These are phyloP conservation scores for Myrmophylax atrothorax DNA, from an alignment of 2,113 vertebrate species.

Conservation along the genomic window DNA sequence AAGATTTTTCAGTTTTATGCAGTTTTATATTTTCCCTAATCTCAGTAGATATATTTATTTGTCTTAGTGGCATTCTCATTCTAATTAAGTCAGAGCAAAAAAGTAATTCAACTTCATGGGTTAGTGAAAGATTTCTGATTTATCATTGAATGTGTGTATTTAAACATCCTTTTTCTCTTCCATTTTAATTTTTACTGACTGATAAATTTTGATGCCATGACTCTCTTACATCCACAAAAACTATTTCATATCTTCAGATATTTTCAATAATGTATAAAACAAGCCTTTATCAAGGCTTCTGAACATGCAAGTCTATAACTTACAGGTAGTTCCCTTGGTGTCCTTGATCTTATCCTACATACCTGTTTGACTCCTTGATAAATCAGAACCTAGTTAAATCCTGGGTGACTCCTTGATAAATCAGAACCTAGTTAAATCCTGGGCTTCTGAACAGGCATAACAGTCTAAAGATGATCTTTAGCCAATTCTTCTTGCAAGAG, in stretches of 20 bases:
- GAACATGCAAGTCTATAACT: not conserved
- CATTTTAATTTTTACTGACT: not conserved
- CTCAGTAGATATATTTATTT: not conserved
- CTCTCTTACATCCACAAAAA: not conserved
- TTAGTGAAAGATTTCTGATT: not conserved
- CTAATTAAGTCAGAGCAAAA: not conserved
- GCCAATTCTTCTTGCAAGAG: not conserved
- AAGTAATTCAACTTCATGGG: not conserved
- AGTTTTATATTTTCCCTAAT: not conserved
- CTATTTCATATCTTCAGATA: not conserved
- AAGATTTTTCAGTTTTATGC: not conserved
- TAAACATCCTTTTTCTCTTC: not conserved
- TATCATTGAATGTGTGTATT: not conserved
- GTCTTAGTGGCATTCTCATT: not conserved
- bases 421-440: not conserved
- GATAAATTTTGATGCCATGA: not conserved
- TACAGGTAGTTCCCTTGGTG: not conserved
- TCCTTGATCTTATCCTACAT: not conserved
- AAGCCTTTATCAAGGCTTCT: not conserved
- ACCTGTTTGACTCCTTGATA: not conserved
- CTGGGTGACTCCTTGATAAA: not conserved
- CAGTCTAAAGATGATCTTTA: not conserved
- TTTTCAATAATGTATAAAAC: not conserved
- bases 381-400: not conserved
- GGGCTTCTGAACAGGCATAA: not conserved